Conservation (phyloP, 2,113 vertebrate genomes). For the Xiphophorus couchianus region DNA sequence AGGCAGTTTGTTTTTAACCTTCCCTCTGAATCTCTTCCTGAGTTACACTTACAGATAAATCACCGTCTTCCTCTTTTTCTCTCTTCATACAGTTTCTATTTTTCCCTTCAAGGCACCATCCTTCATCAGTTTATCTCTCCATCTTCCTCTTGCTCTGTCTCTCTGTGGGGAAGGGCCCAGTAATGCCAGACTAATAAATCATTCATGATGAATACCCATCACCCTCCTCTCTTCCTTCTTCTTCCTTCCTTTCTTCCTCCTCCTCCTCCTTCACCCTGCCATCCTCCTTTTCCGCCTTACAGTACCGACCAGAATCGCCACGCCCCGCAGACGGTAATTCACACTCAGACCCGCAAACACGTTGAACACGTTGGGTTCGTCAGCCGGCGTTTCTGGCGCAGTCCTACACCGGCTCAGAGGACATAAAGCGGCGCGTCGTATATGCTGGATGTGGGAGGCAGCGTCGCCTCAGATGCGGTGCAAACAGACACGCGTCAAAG, state of each 20-base stretch:
- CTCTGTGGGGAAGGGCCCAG: slow-evolving; percentile 74
- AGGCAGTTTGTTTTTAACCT: slow-evolving; percentile 18
- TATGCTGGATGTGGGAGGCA: slow-evolving; percentile 55
- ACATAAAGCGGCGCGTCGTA: slow-evolving; percentile 48
- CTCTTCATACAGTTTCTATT: slow-evolving; percentile 20
- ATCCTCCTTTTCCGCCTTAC: slow-evolving; percentile 55
- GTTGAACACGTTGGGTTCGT: slow-evolving; percentile 28
- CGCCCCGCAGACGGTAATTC: slow-evolving; percentile 49
- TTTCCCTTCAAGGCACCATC: slow-evolving; percentile 50
- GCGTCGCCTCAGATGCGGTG: slow-evolving; percentile 35
- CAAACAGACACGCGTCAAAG: slow-evolving; percentile 64
- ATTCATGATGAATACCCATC: slow-evolving; percentile 71
- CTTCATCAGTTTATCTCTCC: slow-evolving; percentile 67
- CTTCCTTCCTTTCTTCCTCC: not conserved
- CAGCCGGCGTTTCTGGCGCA: slow-evolving; percentile 13
- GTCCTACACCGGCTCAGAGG: slow-evolving; percentile 33
- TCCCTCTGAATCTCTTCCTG: slow-evolving; percentile 18
- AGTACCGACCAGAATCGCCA: slow-evolving; percentile 56
- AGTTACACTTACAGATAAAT: slow-evolving; percentile 19
- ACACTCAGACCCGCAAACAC: slow-evolving; percentile 16
- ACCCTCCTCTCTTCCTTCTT: slow-evolving; percentile 6
- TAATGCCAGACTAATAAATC: slow-evolving; percentile 83
- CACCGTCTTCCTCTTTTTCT: slow-evolving; percentile 9
- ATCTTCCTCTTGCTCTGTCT: slow-evolving; percentile 54
- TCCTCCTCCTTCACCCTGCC: slow-evolving; percentile 44